Percentiles rank a stretch among this genome's conserved stretches.
Conservation (phyloP, 2,888 invertebrate genomes). For the Apomyelois bistriatella region DNA sequence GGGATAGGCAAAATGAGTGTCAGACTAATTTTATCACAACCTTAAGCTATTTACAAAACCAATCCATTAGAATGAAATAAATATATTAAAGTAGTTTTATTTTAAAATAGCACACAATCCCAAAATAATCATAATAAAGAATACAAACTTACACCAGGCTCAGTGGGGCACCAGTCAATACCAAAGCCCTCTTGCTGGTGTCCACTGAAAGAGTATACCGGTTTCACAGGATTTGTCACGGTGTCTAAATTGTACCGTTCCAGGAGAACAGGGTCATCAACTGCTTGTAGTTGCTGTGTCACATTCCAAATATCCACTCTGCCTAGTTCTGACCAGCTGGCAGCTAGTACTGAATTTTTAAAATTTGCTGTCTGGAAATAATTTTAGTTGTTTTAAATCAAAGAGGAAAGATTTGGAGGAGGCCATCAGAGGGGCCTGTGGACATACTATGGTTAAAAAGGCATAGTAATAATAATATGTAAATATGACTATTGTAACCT, state of each 20-base stretch:
- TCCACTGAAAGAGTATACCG: slow-evolving; percentile 93
- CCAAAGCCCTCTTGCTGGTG: slow-evolving; percentile 97
- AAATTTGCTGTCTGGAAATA: slow-evolving; percentile 77
- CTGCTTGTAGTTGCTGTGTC: slow-evolving; percentile 87
- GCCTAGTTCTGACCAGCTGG: slow-evolving; percentile 97
- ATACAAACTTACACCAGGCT: slow-evolving; percentile 82
- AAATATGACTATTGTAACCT: no score
- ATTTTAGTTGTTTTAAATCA: not conserved
- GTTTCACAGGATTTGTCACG: slow-evolving; percentile 77
- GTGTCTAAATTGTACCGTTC: slow-evolving; percentile 83
- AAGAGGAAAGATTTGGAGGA: no score
- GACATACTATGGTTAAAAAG: no score
- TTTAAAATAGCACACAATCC: no score
- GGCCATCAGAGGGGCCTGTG: no score
- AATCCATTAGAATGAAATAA: no score
- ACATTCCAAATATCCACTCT: slow-evolving; percentile 96
- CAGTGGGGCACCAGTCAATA: slow-evolving; percentile 93
- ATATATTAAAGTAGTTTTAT: no score
- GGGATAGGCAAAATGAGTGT: no score
- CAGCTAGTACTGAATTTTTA: slow-evolving; percentile 86
- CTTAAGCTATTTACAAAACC: no score
- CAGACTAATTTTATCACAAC: no score
- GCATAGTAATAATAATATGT: no score
- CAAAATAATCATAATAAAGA: no score
- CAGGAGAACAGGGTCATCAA: slow-evolving; percentile 84